These are phyloP conservation scores for Poeciliopsis presidionis DNA, from an alignment of 2,797 vertebrate genomes.

Conservation along the genomic window DNA sequence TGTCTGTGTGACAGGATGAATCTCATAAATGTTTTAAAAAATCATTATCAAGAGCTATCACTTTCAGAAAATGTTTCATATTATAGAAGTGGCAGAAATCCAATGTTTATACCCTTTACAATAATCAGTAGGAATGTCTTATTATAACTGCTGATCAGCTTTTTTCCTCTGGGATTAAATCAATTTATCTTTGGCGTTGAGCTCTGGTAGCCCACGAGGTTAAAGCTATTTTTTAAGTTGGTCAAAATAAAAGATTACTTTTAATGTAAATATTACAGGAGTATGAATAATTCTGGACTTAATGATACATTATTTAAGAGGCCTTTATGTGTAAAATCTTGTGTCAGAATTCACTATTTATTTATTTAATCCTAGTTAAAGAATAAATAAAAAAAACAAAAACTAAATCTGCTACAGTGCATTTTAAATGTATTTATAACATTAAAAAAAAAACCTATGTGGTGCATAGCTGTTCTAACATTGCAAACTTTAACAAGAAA, in stretches of 20 bases:
- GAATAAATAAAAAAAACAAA: background rate
- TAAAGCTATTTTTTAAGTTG: too few species aligned
- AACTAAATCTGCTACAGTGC: background rate
- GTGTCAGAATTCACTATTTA: background rate
- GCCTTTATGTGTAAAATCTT: background rate
- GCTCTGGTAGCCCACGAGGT: background rate
- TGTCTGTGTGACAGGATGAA: background rate
- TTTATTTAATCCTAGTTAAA: background rate
- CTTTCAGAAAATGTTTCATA: background rate
- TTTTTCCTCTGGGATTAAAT: background rate
- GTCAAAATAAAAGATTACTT: background rate
- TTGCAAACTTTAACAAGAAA: background rate
- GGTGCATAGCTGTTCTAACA: background rate
- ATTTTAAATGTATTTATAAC: background rate
- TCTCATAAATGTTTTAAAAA: background rate
- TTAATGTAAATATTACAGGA: background rate
- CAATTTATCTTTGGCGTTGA: background rate
- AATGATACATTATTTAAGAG: background rate
- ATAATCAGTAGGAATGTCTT: background rate
- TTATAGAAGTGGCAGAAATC: background rate
- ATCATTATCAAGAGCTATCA: background rate
- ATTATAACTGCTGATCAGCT: background rate
- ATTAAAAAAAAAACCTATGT: background rate
- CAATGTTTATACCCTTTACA: background rate
- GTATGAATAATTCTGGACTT: background rate